A percentile compares a stretch with the other conserved stretches of the same genome.
Evolutionary conservation across 2,797 vertebrate genomes (phyloP).

Genomic region (Ataeniobius toweri): DNA sequence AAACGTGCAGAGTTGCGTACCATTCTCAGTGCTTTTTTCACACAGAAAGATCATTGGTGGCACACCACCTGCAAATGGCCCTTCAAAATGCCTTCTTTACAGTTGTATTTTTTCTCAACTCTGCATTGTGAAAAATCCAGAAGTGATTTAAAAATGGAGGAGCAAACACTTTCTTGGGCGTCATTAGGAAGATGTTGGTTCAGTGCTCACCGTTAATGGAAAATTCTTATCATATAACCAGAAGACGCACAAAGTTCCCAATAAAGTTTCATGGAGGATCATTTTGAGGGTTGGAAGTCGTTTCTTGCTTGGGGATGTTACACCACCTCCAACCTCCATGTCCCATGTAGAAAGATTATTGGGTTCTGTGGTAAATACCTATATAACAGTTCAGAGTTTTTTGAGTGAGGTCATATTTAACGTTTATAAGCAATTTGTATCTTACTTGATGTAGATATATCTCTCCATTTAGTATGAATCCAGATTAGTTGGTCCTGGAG

Average conservation of each 20-base stretch:
- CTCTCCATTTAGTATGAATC: neutral
- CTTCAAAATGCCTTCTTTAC: neutral
- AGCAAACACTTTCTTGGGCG: too few species aligned
- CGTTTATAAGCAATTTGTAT: neutral
- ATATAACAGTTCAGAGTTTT: neutral
- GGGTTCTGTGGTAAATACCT: neutral
- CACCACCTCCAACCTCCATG: neutral
- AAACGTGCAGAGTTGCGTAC: neutral
- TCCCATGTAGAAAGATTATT: neutral
- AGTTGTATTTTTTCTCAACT: neutral
- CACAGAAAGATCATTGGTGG: neutral
- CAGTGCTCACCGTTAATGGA: too few species aligned
- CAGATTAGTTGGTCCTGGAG: neutral
- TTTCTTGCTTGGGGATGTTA: neutral
- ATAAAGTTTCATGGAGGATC: neutral
- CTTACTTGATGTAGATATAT: neutral
- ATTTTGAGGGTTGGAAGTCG: neutral
- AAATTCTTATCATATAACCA: neutral
- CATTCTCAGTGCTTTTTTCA: neutral
- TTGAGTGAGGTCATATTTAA: neutral
- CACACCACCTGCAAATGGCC: neutral
- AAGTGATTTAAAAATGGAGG: too few species aligned
- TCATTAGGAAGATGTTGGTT: too few species aligned
- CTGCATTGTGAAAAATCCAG: too few species aligned
- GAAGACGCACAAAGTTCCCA: neutral